phyloP scores from a whole-genome alignment of 1,140 invertebrate species.

The Microplitis mediator region DNA sequence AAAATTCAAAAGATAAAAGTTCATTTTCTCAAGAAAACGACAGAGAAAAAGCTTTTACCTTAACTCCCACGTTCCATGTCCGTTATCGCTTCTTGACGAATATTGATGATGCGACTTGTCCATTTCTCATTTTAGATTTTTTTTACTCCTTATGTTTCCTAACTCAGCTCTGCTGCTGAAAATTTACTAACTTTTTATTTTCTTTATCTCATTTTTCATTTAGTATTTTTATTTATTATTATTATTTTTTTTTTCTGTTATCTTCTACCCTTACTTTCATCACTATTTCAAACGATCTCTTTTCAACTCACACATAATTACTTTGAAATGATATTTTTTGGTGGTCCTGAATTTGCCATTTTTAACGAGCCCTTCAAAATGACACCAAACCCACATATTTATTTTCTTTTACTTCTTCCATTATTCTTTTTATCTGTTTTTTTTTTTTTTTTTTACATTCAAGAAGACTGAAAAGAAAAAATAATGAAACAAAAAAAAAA shows the following conservation, averaged over 20 bases:
- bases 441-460: too few species aligned
- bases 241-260: neutral
- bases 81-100: conserved; percentile 33
- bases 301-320: neutral
- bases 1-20: neutral
- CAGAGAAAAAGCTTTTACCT: conserved; percentile 5
- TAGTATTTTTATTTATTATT: too few species aligned
- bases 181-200: neutral
- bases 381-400: neutral
- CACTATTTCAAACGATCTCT: neutral
- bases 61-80: conserved; percentile 12
- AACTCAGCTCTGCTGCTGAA: neutral
- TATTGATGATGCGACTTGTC: conserved; percentile 31
- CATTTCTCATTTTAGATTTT: conserved; percentile 8
- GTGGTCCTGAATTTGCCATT: neutral
- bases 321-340: neutral
- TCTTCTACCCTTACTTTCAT: conserved; percentile 12
- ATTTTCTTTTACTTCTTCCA: neutral
- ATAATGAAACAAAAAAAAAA: neutral
- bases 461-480: neutral
- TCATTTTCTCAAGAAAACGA: neutral
- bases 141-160: neutral
- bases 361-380: neutral
- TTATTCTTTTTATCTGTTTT: neutral
- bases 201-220: neutral